Evolutionary conservation across 2,888 invertebrate species (phyloP), one percentile per base, ranked within the genome.

Genomic region (Osmoderma eremita): DNA sequence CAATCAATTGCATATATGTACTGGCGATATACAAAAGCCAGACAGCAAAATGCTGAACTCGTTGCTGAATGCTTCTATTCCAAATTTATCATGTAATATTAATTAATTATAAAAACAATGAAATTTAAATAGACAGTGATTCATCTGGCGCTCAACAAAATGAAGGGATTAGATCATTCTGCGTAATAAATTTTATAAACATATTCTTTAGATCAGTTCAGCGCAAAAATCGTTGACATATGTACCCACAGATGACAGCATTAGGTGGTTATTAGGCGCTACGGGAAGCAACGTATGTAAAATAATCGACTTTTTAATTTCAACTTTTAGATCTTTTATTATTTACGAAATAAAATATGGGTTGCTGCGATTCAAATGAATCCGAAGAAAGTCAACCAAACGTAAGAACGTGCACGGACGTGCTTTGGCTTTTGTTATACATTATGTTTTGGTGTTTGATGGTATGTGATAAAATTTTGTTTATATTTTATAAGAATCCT

Each of bases 391-490:
- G 65, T 5, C 75, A 77, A 65, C 85, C 86, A 17, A 85, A 84
- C 39, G 84, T 85, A 66, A 88, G 93, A 79, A 88, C 90, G 61
- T 94, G 94, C 78, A 95, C 94, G 2, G 94, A 95, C 83, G 86
- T 93, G 8, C 86, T 91, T 73, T 94, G 93, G 92, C 86, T 94
- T 45, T 85, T 89, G 77, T 82, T 92, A 77, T 94, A 91, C 78
- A 86, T 93, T 72, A 79, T 90, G 63, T 94, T 94, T 82, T 93
- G 92, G 92, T 88, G 91, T 79, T 83, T 93, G 73, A 90, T 94
- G 94, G 94, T 94, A 86, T 84, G 83, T 78, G 49, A 73, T 67
- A 58, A 54, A 61, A 62, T 50, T 63, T 53, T 64, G 51, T n/a
- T 67, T 24, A 45, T 45, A 67, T 41, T 65, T 18, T 42, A 50